Evolutionary conservation across 2,888 invertebrate species (phyloP).

Genomic region (Elegia similella): DNA sequence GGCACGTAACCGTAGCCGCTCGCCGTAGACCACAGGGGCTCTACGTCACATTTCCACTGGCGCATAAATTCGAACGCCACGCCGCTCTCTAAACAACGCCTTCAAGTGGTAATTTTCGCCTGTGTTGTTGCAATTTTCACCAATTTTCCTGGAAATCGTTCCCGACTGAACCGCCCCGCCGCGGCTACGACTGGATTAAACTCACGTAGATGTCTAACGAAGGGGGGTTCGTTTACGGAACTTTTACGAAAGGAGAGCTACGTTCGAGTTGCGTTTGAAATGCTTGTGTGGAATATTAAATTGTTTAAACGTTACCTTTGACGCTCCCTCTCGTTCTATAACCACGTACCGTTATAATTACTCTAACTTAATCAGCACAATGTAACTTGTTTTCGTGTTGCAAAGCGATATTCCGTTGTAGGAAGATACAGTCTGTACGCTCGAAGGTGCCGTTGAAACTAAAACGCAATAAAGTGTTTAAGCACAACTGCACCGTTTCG

Average conservation of each 20-base stretch:
- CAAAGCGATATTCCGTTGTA: slow-evolving; percentile 38
- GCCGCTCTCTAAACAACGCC: slow-evolving; percentile 64
- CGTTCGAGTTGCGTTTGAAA: slow-evolving; percentile 77
- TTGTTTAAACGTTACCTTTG: slow-evolving; percentile 78
- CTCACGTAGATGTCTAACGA: slow-evolving; percentile 82
- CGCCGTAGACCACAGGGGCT: slow-evolving; percentile 42
- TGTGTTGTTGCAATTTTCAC: slow-evolving; percentile 78
- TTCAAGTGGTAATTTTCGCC: slow-evolving; percentile 74
- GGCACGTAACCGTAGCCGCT: slow-evolving; percentile 28
- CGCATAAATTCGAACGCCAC: slow-evolving; percentile 58
- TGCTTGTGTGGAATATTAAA: slow-evolving; percentile 79
- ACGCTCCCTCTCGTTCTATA: slow-evolving; percentile 57
- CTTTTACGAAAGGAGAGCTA: slow-evolving; percentile 74
- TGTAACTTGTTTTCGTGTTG: slow-evolving; percentile 51
- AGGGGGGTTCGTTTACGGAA: slow-evolving; percentile 75
- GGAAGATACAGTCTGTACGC: slow-evolving; percentile 25
- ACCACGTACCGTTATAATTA: slow-evolving; percentile 69
- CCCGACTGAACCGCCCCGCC: slow-evolving; percentile 53
- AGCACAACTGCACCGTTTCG: slow-evolving; percentile 36
- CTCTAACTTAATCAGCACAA: slow-evolving; percentile 63
- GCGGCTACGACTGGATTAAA: slow-evolving; percentile 67
- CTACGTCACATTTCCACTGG: slow-evolving; percentile 56
- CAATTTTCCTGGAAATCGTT: slow-evolving; percentile 71
- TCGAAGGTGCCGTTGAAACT: slow-evolving; percentile 44
- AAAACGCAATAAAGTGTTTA: slow-evolving; percentile 47